Conservation (phyloP, 2,797 vertebrate species). For the Eospalax fontanierii region DNA sequence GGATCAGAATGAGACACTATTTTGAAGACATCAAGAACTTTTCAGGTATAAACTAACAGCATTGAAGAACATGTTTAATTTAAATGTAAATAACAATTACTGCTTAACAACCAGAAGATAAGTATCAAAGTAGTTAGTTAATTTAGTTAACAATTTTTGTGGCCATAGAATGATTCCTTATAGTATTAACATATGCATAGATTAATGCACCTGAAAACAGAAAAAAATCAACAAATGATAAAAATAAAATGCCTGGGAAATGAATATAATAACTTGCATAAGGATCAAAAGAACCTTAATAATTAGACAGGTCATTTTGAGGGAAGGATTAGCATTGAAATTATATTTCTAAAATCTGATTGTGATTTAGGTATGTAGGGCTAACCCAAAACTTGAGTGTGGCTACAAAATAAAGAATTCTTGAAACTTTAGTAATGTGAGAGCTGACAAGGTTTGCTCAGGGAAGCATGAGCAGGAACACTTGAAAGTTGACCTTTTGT, state of each 20-base stretch:
- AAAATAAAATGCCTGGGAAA: conserved; percentile 29
- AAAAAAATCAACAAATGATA: conserved; percentile 32
- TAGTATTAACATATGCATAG: conserved; percentile 13
- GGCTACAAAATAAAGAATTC: conserved; percentile 36
- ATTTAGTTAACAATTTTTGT: conserved; percentile 49
- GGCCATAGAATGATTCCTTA: not conserved
- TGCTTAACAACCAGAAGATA: conserved; percentile 17
- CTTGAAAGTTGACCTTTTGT: not conserved
- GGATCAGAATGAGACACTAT: not conserved
- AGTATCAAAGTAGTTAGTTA: not conserved
- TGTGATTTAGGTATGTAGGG: not conserved
- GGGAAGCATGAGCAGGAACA: not conserved
- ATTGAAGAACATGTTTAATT: conserved; percentile 56
- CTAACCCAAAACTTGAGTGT: conserved; percentile 24
- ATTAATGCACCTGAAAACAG: conserved; percentile 21
- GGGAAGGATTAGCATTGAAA: not conserved
- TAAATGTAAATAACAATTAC: conserved; percentile 21
- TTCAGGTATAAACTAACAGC: not conserved
- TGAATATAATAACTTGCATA: not conserved
- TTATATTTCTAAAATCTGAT: not conserved
- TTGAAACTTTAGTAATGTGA: not conserved
- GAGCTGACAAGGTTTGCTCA: not conserved
- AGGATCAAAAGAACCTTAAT: not conserved
- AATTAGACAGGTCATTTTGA: not conserved
- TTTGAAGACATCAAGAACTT: conserved; percentile 2